Base-by-base conservation (phyloP, 2,113 vertebrate species). In the Eudyptes chrysolophus region DNA sequence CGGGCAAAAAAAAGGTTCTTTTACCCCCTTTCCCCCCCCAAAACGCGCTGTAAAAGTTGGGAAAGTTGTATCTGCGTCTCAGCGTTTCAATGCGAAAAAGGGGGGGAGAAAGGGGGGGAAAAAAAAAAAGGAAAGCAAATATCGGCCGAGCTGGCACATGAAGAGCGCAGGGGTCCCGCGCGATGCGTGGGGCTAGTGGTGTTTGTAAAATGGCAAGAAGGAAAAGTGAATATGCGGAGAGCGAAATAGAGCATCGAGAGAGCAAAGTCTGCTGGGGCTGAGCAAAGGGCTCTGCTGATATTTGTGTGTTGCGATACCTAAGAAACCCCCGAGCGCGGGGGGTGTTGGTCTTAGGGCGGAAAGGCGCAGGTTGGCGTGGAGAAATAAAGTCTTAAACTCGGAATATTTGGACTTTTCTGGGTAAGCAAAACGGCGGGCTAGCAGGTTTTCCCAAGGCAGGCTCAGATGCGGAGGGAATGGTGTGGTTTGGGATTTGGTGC, bases 401-500 rank as follows among this genome's bases (percentile, higher is more conserved):
- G 34, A 26, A 36, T 40, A 27, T 74, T 34, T 2, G 64, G 87
- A 7, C 1, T 71, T 52, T 54, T 32, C 7, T 7, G 68, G 24
- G 7, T 2, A 16, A 38, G 62, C 8, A 26, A 60, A 46, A 19
- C 21, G 82, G 44, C 81, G 92, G 81, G 36, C 11, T 9, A 2
- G 38, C 42, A 44, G 77, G 16, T 38, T 61, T 30, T n/a, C 30
- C 21, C 42, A 10, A 9, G 40, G 76, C 85, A 7, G 75, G 46
- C 54, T 19, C 40, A 13, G 48, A 16, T 18, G 5, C 4, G 68
- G 77, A 2, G 3, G 19, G 21, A 61, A 9, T 0, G 64, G 27
- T 6, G 84, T 1, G 5, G 4, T 40, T 49, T 0, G 3, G 36
- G 34, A 1, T 1, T 10, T 42, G 42, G 87, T 2, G 5, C 3